Evolutionary conservation across 2,888 invertebrate genomes (phyloP).

Genomic region (Ypsolopha scabrella): DNA sequence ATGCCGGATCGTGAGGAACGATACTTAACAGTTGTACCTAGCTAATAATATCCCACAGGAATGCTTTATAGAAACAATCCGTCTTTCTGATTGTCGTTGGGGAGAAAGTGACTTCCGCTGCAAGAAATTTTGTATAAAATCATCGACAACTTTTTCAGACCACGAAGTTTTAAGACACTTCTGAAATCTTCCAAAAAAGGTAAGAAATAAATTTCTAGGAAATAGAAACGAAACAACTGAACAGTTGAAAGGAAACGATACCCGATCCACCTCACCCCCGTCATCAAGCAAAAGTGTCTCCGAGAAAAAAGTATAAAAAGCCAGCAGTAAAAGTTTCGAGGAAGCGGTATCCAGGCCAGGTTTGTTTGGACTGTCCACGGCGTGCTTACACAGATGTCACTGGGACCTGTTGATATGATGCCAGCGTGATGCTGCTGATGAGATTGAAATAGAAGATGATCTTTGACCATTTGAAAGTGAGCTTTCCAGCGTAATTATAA

Average conservation of each 20-base stretch:
- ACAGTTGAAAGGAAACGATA: constrained; percentile 7
- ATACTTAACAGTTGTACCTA: constrained; percentile 61
- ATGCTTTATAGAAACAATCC: constrained; percentile 49
- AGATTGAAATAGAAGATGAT: constrained; percentile 27
- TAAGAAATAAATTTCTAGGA: not conserved
- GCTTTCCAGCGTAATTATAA: no score
- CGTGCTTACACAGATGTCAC: constrained; percentile 50
- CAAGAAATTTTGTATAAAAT: not conserved
- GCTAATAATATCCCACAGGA: constrained; percentile 53
- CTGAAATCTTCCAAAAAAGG: not conserved
- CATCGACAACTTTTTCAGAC: not conserved
- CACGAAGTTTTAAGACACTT: not conserved
- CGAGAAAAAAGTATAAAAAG: constrained; percentile 39
- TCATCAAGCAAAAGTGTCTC: constrained; percentile 40
- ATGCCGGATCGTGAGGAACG: constrained; percentile 59
- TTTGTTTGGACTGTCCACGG: constrained; percentile 48
- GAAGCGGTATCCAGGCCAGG: constrained; percentile 52
- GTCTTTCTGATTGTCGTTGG: constrained; percentile 21
- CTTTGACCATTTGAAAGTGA: constrained; percentile 7
- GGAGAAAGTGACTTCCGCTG: not conserved
- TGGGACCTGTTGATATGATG: constrained; percentile 16
- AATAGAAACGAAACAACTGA: constrained; percentile 1
- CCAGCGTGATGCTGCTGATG: constrained; percentile 27
- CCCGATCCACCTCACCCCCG: constrained; percentile 16
- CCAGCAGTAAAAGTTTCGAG: constrained; percentile 51